These are phyloP conservation scores for Epizoanthus stellaris DNA, from an alignment of 92 coral and sea anemone species.

Conservation along the genomic window DNA sequence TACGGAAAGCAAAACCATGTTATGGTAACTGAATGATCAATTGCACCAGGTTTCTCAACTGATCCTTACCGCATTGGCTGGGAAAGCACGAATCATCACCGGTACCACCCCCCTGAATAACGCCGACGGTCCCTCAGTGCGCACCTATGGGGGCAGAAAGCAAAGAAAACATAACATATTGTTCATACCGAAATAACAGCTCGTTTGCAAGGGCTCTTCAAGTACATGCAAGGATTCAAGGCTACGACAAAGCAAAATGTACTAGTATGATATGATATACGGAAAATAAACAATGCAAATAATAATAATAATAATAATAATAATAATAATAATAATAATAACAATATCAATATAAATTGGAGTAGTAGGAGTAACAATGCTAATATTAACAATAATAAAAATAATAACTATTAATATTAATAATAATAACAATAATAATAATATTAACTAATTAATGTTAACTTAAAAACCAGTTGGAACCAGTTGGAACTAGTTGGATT, in stretches of 20 bases:
- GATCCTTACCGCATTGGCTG: constrained; percentile 97
- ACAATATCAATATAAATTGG: background rate
- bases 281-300: background rate
- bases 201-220: no score
- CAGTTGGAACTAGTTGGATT: no score
- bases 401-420: no score
- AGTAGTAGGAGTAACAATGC: background rate
- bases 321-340: background rate
- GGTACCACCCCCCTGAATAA: constrained; percentile 94
- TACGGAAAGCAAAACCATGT: no score
- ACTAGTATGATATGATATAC: no score
- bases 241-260: no score
- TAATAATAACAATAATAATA: no score
- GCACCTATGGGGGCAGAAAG: constrained; percentile 68
- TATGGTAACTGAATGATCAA: no score
- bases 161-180: background rate
- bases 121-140: constrained; percentile 92
- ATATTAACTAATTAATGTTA: no score
- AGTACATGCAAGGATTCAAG: no score
- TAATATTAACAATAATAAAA: background rate
- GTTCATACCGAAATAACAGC: background rate
- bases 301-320: background rate
- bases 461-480: no score
- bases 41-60: no score
- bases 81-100: constrained; percentile 97